These are phyloP conservation scores for Lophochroa leadbeateri DNA, from an alignment of 2,113 vertebrate species.

Conservation along the genomic window DNA sequence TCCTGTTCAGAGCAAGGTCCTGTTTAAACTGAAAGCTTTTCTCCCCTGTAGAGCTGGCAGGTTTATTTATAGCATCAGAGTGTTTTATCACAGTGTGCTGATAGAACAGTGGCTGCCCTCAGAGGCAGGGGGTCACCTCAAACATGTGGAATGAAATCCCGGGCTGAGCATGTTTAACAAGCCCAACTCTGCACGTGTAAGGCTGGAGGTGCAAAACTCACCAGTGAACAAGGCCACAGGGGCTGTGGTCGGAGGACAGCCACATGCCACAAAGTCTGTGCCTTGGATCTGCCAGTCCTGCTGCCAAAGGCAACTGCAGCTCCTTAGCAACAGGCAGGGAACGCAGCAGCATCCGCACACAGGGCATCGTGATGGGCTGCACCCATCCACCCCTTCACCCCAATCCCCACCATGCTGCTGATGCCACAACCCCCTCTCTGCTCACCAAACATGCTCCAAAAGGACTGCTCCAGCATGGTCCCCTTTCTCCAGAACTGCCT, in stretches of 20 bases:
- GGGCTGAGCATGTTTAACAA: not conserved
- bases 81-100: not conserved
- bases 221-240: not conserved
- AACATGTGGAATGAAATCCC: conserved; percentile 34
- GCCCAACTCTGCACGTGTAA: not conserved
- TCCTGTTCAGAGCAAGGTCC: not conserved
- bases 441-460: not conserved
- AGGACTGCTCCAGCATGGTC: not conserved
- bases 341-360: fast-evolving
- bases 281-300: not conserved
- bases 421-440: not conserved
- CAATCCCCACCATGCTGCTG: fast-evolving
- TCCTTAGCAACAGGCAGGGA: not conserved
- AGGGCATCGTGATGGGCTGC: not conserved
- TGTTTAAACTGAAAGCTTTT: not conserved
- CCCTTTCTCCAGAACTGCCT: not conserved
- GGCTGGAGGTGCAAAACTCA: not conserved
- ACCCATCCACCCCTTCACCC: not conserved
- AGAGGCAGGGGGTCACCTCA: not conserved
- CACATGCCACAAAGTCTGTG: not conserved
- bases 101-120: not conserved
- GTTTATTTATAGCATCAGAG: conserved; percentile 41
- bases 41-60: not conserved
- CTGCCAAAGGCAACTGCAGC: not conserved
- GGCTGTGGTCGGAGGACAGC: not conserved